phyloP scores from a whole-genome alignment of 2,888 invertebrate species.

The Gastracanthus pulcherrimus region DNA sequence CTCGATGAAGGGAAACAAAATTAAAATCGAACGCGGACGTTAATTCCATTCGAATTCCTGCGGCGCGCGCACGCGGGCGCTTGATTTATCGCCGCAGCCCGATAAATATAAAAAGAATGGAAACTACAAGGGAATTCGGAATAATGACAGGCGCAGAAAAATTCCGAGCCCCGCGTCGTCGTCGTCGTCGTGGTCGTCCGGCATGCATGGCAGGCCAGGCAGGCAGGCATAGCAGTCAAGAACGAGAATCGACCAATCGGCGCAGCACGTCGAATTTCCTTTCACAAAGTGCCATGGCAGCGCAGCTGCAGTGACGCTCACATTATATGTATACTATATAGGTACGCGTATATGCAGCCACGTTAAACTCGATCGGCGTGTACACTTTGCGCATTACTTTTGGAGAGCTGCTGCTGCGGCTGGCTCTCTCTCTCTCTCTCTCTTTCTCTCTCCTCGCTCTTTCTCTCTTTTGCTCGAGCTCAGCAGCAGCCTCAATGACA shows the following conservation, averaged over 20 bases:
- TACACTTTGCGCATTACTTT: constrained; percentile 22
- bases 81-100: constrained; percentile 52
- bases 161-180: not conserved
- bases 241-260: not conserved
- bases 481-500: constrained; percentile 35
- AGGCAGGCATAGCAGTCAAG: no score
- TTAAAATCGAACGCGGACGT: constrained; percentile 58
- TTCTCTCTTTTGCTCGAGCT: not conserved
- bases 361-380: not conserved
- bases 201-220: no score
- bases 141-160: constrained; percentile 41
- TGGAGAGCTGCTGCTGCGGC: not conserved
- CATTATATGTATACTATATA: not conserved
- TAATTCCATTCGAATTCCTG: constrained; percentile 56
- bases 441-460: no score
- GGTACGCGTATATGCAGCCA: not conserved
- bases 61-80: not conserved
- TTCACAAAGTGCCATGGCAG: constrained; percentile 3
- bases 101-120: constrained; percentile 38
- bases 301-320: not conserved
- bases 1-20: constrained; percentile 54
- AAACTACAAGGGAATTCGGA: constrained; percentile 36
- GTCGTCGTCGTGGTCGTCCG: not conserved
- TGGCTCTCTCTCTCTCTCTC: no score
- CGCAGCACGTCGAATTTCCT: constrained; percentile 36